These are phyloP conservation scores for Euwallacea similis DNA, from an alignment of 1,140 invertebrate species.

Conservation along the genomic window DNA sequence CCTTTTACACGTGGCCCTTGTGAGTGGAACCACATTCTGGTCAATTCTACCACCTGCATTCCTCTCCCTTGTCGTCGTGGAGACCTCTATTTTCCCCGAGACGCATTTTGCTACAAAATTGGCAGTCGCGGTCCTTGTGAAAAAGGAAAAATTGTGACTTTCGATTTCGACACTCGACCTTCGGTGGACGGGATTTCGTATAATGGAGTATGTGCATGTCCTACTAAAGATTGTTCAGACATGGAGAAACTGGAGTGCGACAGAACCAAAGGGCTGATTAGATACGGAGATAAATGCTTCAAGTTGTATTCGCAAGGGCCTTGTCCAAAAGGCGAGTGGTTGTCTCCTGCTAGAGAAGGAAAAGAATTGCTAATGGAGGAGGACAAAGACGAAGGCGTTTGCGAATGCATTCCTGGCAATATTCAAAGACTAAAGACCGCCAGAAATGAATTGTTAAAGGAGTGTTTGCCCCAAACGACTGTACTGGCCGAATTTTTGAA, in stretches of 20 bases:
- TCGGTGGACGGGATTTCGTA: constrained; percentile 79
- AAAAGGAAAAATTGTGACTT: constrained; percentile 69
- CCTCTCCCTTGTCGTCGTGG: constrained; percentile 71
- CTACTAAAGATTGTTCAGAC: constrained; percentile 47
- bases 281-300: constrained; percentile 66
- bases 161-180: constrained; percentile 73
- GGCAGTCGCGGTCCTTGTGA: constrained; percentile 73
- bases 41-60: constrained; percentile 62
- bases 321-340: constrained; percentile 72
- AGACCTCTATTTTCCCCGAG: constrained; percentile 71
- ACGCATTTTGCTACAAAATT: constrained; percentile 73
- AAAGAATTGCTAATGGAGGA: constrained; percentile 45
- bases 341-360: constrained; percentile 59
- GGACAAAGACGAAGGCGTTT: constrained; percentile 58
- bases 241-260: constrained; percentile 57
- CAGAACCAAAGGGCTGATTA: constrained; percentile 62
- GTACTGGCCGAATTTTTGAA: constrained; percentile 61
- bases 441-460: constrained; percentile 36
- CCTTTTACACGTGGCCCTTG: constrained; percentile 78
- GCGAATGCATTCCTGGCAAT: constrained; percentile 73
- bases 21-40: constrained; percentile 64
- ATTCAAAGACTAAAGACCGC: constrained; percentile 50
- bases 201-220: constrained; percentile 76
- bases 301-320: constrained; percentile 74
- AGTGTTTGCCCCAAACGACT: constrained; percentile 58